These are phyloP conservation scores for Hiodon tergisus DNA, from an alignment of 2,113 vertebrate genomes.

Conservation along the genomic window DNA sequence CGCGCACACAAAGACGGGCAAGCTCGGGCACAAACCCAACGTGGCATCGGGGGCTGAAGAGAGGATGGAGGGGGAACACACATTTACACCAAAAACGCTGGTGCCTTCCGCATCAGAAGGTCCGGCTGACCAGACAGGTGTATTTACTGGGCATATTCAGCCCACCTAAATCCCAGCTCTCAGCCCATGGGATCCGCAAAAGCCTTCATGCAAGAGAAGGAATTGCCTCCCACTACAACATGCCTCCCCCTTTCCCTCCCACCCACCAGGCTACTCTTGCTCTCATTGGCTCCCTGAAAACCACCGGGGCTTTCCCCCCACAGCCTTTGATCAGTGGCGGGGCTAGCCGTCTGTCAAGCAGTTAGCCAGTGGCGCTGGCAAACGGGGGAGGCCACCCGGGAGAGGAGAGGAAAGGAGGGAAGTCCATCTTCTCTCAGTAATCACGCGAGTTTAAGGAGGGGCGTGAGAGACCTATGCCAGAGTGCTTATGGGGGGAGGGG, in stretches of 20 bases:
- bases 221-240: neutral
- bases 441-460: too few relatives aligned
- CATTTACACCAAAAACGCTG: neutral
- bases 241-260: neutral
- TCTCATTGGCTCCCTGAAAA: constrained; percentile 45
- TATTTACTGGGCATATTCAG: neutral
- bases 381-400: neutral
- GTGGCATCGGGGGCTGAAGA: too few relatives aligned
- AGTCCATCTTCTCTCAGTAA: neutral
- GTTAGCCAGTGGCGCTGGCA: constrained; percentile 42
- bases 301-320: constrained; percentile 37
- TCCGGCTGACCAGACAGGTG: neutral
- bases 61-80: neutral
- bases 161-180: neutral
- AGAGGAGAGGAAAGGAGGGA: neutral
- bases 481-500: too few relatives aligned
- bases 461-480: too few relatives aligned
- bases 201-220: neutral
- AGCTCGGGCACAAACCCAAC: too few relatives aligned
- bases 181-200: neutral
- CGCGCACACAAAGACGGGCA: too few relatives aligned
- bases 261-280: constrained; percentile 38
- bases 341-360: constrained; percentile 32
- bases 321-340: constrained; percentile 41
- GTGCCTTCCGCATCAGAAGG: neutral